These are phyloP conservation scores for Liparis tanakae DNA, from an alignment of 2,797 vertebrate species.

Conservation along the genomic window DNA sequence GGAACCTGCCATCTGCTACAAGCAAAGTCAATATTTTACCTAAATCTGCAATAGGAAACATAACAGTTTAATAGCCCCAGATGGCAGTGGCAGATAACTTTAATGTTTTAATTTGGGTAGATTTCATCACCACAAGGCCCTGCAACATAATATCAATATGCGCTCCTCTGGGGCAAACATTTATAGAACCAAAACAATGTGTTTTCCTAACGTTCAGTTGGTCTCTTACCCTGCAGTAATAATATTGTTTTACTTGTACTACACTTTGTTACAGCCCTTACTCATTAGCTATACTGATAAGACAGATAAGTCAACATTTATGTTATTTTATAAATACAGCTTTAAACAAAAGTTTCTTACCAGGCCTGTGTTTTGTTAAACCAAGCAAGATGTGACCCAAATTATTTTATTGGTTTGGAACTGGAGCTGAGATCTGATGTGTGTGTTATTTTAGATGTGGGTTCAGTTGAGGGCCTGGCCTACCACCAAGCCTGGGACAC, in stretches of 20 bases:
- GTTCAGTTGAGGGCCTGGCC: slow-evolving; percentile 96
- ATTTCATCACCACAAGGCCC: neutral
- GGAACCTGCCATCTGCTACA: slow-evolving; percentile 47
- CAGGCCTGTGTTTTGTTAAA: slow-evolving; percentile 6
- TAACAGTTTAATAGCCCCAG: slow-evolving; percentile 1
- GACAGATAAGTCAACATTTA: neutral
- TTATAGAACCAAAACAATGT: neutral
- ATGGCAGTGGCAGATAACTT: neutral
- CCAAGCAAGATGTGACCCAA: neutral
- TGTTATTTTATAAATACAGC: neutral
- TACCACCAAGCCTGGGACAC: slow-evolving; percentile 96
- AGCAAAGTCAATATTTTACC: slow-evolving; percentile 24
- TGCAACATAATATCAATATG: neutral
- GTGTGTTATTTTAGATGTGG: slow-evolving; percentile 87
- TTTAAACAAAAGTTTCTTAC: neutral
- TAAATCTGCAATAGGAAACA: slow-evolving; percentile 12
- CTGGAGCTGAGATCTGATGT: neutral
- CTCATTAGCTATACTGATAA: neutral
- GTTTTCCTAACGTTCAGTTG: neutral
- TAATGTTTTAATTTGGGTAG: neutral
- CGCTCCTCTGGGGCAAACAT: neutral
- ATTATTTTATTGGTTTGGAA: neutral
- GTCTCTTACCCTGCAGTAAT: neutral
- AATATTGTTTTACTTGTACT: neutral
- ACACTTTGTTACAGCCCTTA: neutral